Evolutionary conservation across 2,113 vertebrate genomes (phyloP).

Genomic region (Odocoileus virginianus): DNA sequence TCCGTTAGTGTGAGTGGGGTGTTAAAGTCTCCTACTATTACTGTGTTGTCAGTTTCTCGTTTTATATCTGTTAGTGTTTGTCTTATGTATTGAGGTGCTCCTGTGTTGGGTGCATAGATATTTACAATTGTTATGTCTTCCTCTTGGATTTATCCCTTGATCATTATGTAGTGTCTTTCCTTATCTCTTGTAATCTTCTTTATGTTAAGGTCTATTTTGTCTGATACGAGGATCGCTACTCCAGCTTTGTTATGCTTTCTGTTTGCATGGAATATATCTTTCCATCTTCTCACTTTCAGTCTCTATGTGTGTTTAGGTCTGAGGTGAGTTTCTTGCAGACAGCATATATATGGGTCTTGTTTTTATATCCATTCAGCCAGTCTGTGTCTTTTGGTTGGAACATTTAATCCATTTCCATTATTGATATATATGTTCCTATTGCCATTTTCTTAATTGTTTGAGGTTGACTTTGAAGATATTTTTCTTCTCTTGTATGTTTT

Average conservation of each 20-base stretch:
- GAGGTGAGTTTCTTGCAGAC: not conserved
- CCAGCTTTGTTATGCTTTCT: not conserved
- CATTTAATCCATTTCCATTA: not conserved
- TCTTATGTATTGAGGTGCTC: not conserved
- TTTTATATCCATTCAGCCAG: not conserved
- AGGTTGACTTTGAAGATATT: not conserved
- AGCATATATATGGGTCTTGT: not conserved
- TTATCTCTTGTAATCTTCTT: not conserved
- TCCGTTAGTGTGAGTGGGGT: not conserved
- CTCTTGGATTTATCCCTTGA: not conserved
- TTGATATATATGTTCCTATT: not conserved
- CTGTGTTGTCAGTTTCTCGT: not conserved
- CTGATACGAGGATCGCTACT: not conserved
- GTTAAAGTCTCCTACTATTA: not conserved
- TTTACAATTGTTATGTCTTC: not conserved
- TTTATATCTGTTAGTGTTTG: not conserved
- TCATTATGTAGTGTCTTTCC: not conserved
- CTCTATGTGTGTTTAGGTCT: not conserved
- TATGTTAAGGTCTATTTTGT: not conserved
- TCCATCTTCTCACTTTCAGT: not conserved
- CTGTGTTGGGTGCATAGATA: not conserved
- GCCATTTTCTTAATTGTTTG: not conserved
- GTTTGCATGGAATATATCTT: not conserved
- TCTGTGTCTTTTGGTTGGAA: not conserved
- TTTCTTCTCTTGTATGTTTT: not conserved